phyloP scores from a whole-genome alignment of 2,113 vertebrate species.

The Xyliphius kryptos region DNA sequence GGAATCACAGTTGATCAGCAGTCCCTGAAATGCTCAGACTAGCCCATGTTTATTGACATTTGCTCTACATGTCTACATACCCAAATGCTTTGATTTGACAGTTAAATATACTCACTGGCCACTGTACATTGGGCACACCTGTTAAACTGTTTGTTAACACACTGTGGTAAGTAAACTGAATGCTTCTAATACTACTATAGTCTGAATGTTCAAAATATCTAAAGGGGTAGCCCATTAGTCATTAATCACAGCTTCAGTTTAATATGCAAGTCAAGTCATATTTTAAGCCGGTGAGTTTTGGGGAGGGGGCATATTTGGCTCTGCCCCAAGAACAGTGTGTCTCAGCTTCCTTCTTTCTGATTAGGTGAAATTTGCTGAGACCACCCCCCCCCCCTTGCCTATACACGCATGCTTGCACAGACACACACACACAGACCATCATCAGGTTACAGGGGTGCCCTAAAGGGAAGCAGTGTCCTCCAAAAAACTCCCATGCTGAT shows the following conservation, averaged over 20 bases:
- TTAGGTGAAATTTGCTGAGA: slow-evolving; percentile 24
- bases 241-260: slow-evolving; percentile 21
- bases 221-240: no score
- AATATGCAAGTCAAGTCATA: slow-evolving; percentile 16
- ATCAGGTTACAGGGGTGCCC: slow-evolving; percentile 40
- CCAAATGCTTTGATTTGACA: no score
- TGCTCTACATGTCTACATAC: no score
- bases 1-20: no score
- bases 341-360: slow-evolving; percentile 23
- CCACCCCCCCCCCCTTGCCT: not conserved
- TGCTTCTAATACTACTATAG: no score
- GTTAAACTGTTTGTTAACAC: no score
- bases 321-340: slow-evolving; percentile 10
- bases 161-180: no score
- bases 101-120: no score
- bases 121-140: no score
- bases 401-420: not conserved
- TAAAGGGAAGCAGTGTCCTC: slow-evolving; percentile 28
- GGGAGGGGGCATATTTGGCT: slow-evolving; percentile 7
- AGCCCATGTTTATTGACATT: no score
- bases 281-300: slow-evolving; percentile 19
- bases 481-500: slow-evolving; percentile 13
- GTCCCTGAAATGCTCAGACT: no score
- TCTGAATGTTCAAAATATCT: no score
- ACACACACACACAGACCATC: slow-evolving; percentile 6